Evolutionary conservation across 1,140 invertebrate genomes (phyloP).

Genomic region (Drosophila varians): DNA sequence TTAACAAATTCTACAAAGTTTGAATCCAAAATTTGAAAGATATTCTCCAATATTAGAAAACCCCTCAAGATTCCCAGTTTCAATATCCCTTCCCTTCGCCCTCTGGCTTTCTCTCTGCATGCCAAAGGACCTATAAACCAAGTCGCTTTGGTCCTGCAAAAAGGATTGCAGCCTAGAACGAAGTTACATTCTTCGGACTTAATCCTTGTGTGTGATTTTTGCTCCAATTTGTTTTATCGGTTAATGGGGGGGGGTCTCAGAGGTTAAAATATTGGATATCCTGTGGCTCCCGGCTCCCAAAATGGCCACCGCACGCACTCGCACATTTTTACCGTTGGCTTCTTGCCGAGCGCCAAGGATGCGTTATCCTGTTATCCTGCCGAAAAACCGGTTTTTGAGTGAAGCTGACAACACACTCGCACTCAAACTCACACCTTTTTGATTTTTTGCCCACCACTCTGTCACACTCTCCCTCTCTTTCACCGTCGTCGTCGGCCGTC

Average conservation of each 20-base stretch:
- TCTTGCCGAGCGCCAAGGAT: constrained; percentile 6
- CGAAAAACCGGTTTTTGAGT: constrained; percentile 32
- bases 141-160: too few species aligned
- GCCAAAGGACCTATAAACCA: background rate
- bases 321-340: constrained; percentile 3
- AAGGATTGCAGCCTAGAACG: background rate
- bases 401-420: constrained; percentile 2
- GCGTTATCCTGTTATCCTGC: constrained; percentile 24
- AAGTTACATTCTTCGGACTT: background rate
- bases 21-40: too few species aligned
- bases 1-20: too few species aligned
- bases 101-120: background rate
- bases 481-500: background rate
- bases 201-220: background rate
- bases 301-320: constrained; percentile 30
- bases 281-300: constrained; percentile 17
- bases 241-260: background rate
- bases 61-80: too few species aligned
- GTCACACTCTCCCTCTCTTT: background rate
- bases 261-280: background rate
- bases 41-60: too few species aligned
- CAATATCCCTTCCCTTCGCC: too few species aligned
- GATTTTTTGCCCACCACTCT: background rate
- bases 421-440: constrained; percentile 4
- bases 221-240: constrained; percentile 3